These are phyloP conservation scores for Saxicola maurus DNA, from an alignment of 2,797 vertebrate species.

Conservation along the genomic window DNA sequence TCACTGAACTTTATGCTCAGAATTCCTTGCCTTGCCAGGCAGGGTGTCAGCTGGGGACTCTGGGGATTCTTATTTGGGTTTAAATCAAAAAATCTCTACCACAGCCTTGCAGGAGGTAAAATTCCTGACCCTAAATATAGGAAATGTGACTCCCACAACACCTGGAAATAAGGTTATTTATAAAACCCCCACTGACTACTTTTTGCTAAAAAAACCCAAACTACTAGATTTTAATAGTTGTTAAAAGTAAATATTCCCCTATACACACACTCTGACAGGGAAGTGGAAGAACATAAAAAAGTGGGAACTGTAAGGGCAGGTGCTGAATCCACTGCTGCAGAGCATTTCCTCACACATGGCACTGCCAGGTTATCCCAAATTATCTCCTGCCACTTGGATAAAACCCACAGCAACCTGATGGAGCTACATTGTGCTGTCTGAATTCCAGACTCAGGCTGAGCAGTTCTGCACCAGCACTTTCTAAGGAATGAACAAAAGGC, in stretches of 20 bases:
- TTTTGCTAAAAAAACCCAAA: background rate
- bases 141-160: background rate
- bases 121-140: rapidly evolving
- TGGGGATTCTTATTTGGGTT: background rate
- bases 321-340: background rate
- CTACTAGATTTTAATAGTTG: background rate
- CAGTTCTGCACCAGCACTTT: background rate
- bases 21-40: background rate
- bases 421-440: rapidly evolving
- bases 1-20: background rate
- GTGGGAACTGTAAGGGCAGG: background rate
- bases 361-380: background rate
- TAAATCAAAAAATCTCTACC: background rate
- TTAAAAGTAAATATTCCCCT: background rate
- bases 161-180: background rate
- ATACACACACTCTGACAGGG: background rate
- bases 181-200: rapidly evolving
- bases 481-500: background rate
- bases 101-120: background rate
- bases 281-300: background rate
- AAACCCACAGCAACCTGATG: rapidly evolving
- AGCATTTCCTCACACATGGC: background rate
- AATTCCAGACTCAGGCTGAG: background rate
- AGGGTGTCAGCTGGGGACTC: background rate
- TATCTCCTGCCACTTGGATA: background rate